Evolutionary conservation across 2,113 vertebrate species (phyloP).

Genomic region (Stigmatopora argus): DNA sequence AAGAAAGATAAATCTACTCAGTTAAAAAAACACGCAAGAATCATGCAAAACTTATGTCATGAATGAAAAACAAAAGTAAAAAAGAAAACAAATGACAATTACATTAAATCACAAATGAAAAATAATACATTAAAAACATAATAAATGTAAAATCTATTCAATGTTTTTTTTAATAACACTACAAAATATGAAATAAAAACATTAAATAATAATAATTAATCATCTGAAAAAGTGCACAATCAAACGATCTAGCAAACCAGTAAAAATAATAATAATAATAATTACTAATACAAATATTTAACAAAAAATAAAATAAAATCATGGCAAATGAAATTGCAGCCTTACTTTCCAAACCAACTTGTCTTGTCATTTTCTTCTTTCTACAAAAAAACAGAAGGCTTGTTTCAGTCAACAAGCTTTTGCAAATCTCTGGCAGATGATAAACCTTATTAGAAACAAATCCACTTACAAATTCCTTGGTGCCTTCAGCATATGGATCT

Average conservation of each 20-base stretch:
- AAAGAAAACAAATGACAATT: neutral
- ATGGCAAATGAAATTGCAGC: neutral
- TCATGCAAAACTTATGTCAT: neutral
- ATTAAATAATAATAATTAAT: no score
- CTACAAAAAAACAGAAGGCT: slow-evolving; percentile 47
- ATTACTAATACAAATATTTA: no score
- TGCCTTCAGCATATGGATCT: slow-evolving; percentile 68
- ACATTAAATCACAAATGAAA: neutral
- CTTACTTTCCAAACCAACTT: slow-evolving; percentile 61
- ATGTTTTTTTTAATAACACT: no score
- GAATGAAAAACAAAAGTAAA: neutral
- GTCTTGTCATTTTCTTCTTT: slow-evolving; percentile 48
- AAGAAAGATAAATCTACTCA: no score
- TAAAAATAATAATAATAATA: neutral
- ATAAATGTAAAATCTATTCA: neutral
- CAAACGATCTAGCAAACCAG: neutral
- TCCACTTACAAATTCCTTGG: slow-evolving; percentile 39
- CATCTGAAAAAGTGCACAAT: no score
- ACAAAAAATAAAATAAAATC: neutral
- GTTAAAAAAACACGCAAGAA: neutral
- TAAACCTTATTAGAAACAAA: neutral
- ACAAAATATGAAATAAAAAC: no score
- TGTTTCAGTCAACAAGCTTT: slow-evolving; percentile 3
- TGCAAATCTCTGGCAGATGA: neutral
- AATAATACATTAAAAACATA: neutral